phyloP scores from a whole-genome alignment of 2,113 vertebrate genomes.

The Pachyramphus minor region DNA sequence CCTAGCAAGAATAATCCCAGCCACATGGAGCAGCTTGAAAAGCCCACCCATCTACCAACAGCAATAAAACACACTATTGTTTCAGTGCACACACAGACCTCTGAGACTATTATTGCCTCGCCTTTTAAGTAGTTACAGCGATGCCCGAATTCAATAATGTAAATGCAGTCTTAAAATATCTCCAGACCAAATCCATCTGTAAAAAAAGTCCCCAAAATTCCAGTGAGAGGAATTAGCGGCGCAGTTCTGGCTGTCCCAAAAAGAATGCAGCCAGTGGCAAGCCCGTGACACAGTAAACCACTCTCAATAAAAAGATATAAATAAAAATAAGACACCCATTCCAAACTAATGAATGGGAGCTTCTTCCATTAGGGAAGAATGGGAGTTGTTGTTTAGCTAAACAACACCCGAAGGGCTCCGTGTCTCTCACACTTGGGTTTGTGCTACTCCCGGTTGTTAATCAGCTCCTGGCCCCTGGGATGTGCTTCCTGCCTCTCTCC shows the following conservation, averaged over 20 bases:
- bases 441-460: neutral
- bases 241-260: neutral
- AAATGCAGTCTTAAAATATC: neutral
- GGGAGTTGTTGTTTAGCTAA: no score
- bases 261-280: neutral
- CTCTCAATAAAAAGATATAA: neutral
- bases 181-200: neutral
- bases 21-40: neutral
- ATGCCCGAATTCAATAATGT: neutral
- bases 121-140: neutral
- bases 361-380: neutral
- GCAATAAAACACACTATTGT: neutral
- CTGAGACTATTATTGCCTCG: neutral
- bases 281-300: neutral
- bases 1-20: neutral
- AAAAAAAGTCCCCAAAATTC: neutral
- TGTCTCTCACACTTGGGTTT: accelerated
- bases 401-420: neutral
- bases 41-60: neutral
- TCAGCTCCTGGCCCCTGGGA: neutral
- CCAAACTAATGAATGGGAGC: neutral
- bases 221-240: neutral
- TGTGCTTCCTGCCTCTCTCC: neutral
- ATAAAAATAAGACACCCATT: neutral
- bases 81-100: neutral